phyloP scores from a whole-genome alignment of 2,113 vertebrate species.

The Ochotona princeps region DNA sequence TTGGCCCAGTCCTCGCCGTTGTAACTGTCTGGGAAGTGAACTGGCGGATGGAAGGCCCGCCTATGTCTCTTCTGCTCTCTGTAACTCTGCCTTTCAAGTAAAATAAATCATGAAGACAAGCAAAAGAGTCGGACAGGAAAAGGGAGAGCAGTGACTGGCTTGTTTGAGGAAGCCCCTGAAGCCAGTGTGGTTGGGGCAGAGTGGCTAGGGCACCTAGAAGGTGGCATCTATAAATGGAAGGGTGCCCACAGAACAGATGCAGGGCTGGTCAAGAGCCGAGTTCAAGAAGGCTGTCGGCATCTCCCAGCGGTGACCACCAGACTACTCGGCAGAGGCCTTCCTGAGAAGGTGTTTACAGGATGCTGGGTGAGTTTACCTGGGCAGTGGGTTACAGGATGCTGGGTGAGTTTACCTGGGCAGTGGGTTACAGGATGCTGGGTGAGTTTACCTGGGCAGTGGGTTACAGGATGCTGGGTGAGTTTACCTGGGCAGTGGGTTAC shows the following conservation, averaged over 20 bases:
- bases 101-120: too few relatives aligned
- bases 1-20: too few relatives aligned
- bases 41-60: too few relatives aligned
- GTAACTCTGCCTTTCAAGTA: too few relatives aligned
- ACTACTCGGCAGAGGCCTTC: not conserved
- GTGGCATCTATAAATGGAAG: not conserved
- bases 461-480: not conserved
- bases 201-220: not conserved
- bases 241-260: fast-evolving
- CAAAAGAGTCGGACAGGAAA: too few relatives aligned
- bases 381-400: not conserved
- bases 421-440: not conserved
- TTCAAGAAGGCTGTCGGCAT: too few relatives aligned
- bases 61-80: too few relatives aligned
- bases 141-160: too few relatives aligned
- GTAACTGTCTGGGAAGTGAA: too few relatives aligned
- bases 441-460: not conserved
- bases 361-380: not conserved
- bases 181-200: not conserved
- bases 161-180: not conserved
- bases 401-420: not conserved
- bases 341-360: not conserved
- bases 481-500: not conserved
- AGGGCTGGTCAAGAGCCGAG: not conserved
- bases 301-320: too few relatives aligned